Percentiles rank a stretch among this genome's conserved stretches.
phyloP scores from a whole-genome alignment of 2,797 vertebrate genomes.

The Morus bassanus region DNA sequence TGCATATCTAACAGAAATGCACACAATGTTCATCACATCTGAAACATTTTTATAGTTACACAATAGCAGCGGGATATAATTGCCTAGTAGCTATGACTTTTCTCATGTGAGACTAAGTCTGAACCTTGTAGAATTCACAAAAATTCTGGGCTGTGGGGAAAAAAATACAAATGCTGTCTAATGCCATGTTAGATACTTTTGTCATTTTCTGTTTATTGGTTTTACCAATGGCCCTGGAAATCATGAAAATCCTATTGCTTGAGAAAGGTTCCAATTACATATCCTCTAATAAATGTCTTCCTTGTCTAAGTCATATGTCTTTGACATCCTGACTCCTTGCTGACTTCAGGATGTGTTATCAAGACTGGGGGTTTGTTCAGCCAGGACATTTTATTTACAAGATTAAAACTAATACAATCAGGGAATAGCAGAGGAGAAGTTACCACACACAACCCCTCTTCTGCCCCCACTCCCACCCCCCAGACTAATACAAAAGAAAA shows the following conservation, averaged over 20 bases:
- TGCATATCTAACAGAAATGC: neutral
- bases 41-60: neutral
- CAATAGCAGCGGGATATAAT: neutral
- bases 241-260: neutral
- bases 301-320: neutral
- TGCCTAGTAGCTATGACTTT: neutral
- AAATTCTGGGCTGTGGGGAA: neutral
- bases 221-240: neutral
- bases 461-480: fast-evolving
- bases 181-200: neutral
- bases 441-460: fast-evolving
- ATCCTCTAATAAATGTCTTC: neutral
- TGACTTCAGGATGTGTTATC: neutral
- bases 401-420: neutral
- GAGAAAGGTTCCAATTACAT: neutral
- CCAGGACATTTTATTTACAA: neutral
- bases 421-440: neutral
- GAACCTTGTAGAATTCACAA: neutral
- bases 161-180: neutral
- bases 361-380: neutral
- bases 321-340: neutral
- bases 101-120: neutral
- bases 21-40: neutral
- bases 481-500: neutral
- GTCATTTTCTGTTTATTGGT: neutral